phyloP scores from a whole-genome alignment of 1,140 invertebrate species.

The Sycophila sp. region DNA sequence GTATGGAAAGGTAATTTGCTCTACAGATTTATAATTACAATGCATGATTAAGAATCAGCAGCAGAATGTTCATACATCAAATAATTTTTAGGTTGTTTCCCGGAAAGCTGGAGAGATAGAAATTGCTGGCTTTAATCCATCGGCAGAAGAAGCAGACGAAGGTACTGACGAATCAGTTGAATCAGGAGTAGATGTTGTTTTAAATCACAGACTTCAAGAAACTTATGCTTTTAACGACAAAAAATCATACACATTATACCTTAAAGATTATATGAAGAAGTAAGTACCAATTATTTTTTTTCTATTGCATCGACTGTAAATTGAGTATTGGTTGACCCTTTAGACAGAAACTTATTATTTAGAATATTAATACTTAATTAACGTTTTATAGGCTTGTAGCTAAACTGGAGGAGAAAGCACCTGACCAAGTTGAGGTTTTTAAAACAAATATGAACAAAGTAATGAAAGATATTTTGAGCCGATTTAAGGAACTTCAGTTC shows the following conservation, averaged over 20 bases:
- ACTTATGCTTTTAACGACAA: conserved; percentile 87
- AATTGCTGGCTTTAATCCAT: conserved; percentile 90
- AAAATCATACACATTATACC: conserved; percentile 90
- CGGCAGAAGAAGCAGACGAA: conserved; percentile 90
- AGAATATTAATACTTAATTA: no score
- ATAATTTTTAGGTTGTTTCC: conserved; percentile 70
- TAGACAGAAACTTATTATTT: no score
- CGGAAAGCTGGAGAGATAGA: conserved; percentile 82
- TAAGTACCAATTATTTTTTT: conserved; percentile 68
- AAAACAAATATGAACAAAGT: conserved; percentile 95
- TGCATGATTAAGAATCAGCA: not conserved
- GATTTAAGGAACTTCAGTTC: conserved; percentile 94
- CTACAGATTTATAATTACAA: not conserved
- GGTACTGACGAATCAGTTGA: conserved; percentile 80
- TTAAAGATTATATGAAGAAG: conserved; percentile 98
- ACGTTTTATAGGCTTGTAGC: conserved; percentile 74
- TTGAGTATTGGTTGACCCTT: conserved; percentile 6
- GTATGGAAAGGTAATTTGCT: conserved; percentile 77
- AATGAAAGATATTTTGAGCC: conserved; percentile 91
- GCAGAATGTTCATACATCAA: conserved; percentile 8
- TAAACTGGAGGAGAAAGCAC: conserved; percentile 81
- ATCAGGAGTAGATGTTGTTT: conserved; percentile 90
- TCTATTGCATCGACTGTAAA: no score
- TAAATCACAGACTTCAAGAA: conserved; percentile 91
- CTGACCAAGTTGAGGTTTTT: conserved; percentile 87